phyloP scores from a whole-genome alignment of 2,113 vertebrate genomes.

The Myiozetetes cayanensis region DNA sequence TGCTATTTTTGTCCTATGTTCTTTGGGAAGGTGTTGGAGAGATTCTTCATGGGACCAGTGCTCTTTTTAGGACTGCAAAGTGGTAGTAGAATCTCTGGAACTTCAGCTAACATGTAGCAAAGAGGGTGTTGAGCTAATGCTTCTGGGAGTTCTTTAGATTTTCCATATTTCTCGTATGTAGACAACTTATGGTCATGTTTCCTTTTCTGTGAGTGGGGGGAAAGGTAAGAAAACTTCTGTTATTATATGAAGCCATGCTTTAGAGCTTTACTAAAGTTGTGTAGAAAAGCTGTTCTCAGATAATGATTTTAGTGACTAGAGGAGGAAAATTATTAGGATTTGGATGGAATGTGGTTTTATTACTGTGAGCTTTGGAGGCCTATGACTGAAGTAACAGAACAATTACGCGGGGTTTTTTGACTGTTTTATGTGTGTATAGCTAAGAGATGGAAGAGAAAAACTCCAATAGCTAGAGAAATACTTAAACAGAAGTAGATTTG shows the following conservation, averaged over 20 bases:
- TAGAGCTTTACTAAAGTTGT: neutral
- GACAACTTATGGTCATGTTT: neutral
- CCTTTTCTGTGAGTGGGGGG: neutral
- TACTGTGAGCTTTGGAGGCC: neutral
- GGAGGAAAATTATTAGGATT: neutral
- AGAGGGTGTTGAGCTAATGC: constrained; percentile 6
- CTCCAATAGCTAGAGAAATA: neutral
- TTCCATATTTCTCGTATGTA: neutral
- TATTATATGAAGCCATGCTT: neutral
- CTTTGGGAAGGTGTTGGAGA: constrained; percentile 56
- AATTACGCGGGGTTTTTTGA: neutral
- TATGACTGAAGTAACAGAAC: neutral
- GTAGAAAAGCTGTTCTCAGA: neutral
- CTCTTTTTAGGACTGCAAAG: constrained; percentile 44
- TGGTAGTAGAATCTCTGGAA: constrained; percentile 24
- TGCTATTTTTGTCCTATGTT: constrained; percentile 58
- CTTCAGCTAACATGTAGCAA: constrained; percentile 26
- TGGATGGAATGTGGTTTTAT: neutral
- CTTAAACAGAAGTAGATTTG: neutral
- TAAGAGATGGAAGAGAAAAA: neutral
- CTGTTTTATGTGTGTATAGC: neutral
- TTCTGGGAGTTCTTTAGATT: constrained; percentile 26
- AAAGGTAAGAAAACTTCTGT: neutral
- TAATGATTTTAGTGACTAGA: neutral
- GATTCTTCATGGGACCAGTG: constrained; percentile 8